Percentiles rank a stretch among this genome's conserved stretches.
Evolutionary conservation across 2,113 vertebrate species (phyloP).

Genomic region (Neotoma lepida): DNA sequence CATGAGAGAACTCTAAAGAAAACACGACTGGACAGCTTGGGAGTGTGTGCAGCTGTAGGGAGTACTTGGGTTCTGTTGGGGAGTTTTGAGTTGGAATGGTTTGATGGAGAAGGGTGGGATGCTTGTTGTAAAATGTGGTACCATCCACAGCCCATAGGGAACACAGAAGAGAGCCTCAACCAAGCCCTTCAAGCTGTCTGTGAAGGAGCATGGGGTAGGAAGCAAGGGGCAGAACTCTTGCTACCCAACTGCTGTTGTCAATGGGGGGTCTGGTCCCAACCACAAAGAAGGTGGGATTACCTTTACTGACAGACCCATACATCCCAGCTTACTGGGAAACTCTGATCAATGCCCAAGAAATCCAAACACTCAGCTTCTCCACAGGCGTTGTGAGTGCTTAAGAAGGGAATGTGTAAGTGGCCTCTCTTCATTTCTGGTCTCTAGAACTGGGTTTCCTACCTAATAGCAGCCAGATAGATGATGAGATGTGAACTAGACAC

Average conservation of each 20-base stretch:
- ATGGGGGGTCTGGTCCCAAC: not conserved
- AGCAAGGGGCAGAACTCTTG: not conserved
- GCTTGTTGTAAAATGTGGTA: no score
- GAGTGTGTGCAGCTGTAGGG: not conserved
- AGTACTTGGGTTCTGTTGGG: not conserved
- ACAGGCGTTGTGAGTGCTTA: not conserved
- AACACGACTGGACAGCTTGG: not conserved
- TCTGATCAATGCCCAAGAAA: not conserved
- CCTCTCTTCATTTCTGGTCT: not conserved
- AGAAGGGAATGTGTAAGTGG: not conserved
- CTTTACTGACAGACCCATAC: not conserved
- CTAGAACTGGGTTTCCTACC: not conserved
- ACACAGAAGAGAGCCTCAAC: not conserved
- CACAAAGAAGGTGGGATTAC: not conserved
- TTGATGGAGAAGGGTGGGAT: not conserved
- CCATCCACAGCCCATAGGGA: not conserved
- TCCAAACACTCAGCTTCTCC: fast-evolving
- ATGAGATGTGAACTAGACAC: not conserved
- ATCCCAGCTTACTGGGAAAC: not conserved
- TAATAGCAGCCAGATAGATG: not conserved
- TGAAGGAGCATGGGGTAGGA: not conserved
- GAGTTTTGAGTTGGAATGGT: not conserved
- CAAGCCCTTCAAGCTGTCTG: not conserved
- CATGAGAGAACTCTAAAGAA: not conserved
- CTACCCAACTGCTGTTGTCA: not conserved